Base-by-base conservation (phyloP, 1,140 invertebrate species). In the Leguminivora glycinivorella region DNA sequence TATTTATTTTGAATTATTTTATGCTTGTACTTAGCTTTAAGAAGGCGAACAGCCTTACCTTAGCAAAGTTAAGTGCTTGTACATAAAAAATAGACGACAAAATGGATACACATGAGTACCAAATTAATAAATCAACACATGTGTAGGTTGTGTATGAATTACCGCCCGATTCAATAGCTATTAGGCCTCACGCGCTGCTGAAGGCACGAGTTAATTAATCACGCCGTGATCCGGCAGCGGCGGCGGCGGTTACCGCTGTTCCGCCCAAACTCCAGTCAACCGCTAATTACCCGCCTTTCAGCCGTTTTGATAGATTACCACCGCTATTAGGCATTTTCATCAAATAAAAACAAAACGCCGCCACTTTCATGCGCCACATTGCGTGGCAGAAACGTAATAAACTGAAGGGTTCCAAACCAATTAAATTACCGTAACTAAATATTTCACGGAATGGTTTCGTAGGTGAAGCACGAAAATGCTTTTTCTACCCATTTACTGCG, bases 121-220 rank as follows among this genome's bases (percentile, higher is more conserved):
- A 38, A 38, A 12, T 38, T 38, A 38, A 43, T 43, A 5, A 17
- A 43, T 43, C n/a, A 43, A 43, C 40, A n/a, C 40, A 43, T 52
- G 4, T 22, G n/a, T 47, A 6, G n/a, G 4, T 17, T 47, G n/a
- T 52, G 43, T 14, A 52, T 52, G 47, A 10, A 22, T 52, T 22
- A 9, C 19, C 47, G 47, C 47, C 22, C 47, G 47, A 17, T 22
- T 31, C 29, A 63, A 63, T 4, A 63, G 26, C 58, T 26, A 31
- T 63, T 29, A 29, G 26, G n/a, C 12, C 5, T 19, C 10, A 7
- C 14, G 58, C 25, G 9, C 25, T 17, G 26, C 14, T 17, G 58
- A 31, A 63, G 58, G 58, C 58, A 12, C 17, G 26, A 66, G 70
- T 74, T 81, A 79, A 84, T 82, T 84, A 84, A 80, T 81, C 75